Conservation (phyloP, 35 echinoderm and acorn worm species). For the Apostichopus japonicus region DNA sequence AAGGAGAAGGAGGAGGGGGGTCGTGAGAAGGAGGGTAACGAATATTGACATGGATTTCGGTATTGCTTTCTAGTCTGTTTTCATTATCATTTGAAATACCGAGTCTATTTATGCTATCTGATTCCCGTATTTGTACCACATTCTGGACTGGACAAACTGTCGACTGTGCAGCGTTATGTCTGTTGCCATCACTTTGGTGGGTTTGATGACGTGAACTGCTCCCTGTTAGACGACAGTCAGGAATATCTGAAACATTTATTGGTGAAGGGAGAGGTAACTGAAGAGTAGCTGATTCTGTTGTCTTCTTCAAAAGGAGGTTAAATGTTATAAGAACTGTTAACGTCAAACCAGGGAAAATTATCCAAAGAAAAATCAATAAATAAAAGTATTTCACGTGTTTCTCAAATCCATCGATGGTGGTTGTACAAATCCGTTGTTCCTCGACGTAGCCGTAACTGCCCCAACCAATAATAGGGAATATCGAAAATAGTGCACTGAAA, state of each 20-base stretch:
- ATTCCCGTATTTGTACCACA: not conserved
- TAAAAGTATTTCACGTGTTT: conserved; percentile 40
- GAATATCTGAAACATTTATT: no score
- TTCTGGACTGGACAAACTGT: not conserved
- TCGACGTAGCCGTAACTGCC: conserved; percentile 5
- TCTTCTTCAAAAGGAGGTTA: not conserved
- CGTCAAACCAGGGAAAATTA: not conserved
- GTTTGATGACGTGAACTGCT: no score
- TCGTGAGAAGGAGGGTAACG: not conserved
- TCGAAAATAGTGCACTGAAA: not conserved
- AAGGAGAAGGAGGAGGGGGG: no score
- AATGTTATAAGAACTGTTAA: not conserved
- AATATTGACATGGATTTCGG: no score
- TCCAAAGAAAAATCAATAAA: not conserved
- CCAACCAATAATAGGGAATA: conserved; percentile 23
- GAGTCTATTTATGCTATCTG: not conserved
- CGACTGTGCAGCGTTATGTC: not conserved
- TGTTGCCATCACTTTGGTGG: no score
- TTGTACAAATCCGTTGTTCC: not conserved
- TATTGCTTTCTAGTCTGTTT: not conserved
- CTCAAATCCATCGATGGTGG: conserved; percentile 17
- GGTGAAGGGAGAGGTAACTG: not conserved
- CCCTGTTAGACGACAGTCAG: no score
- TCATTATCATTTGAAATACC: not conserved
- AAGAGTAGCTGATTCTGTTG: not conserved